phyloP scores from a whole-genome alignment of 2,113 vertebrate genomes.

The Holacanthus passer region DNA sequence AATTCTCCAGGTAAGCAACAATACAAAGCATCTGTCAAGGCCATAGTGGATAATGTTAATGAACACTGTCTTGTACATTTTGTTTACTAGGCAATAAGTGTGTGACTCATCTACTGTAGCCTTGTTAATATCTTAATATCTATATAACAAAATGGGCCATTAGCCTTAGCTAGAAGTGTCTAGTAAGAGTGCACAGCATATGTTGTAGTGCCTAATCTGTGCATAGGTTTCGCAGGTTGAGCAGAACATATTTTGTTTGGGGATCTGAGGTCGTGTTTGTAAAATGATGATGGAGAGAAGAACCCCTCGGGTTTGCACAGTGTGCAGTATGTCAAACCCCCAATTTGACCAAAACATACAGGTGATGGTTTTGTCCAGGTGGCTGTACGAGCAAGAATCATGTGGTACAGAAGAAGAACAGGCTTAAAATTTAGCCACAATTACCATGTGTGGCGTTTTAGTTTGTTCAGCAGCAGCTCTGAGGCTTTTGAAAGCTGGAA shows the following conservation, averaged over 20 bases:
- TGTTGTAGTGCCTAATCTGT: too few relatives aligned
- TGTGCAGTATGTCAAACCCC: constrained; percentile 40
- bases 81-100: constrained; percentile 17
- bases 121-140: constrained; percentile 29
- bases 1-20: constrained; percentile 14
- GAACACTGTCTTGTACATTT: not conserved
- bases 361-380: constrained; percentile 52
- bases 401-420: constrained; percentile 31
- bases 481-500: constrained; percentile 48
- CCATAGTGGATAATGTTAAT: constrained; percentile 16
- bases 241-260: not conserved
- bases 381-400: constrained; percentile 40
- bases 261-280: not conserved
- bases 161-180: not conserved
- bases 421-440: constrained; percentile 42
- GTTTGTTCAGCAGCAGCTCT: constrained; percentile 35
- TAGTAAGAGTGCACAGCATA: not conserved
- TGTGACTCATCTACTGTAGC: constrained; percentile 16
- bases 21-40: not conserved
- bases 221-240: not conserved
- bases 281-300: not conserved
- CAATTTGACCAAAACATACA: constrained; percentile 49
- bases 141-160: constrained; percentile 28
- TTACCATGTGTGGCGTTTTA: constrained; percentile 27
- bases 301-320: constrained; percentile 39